Evolutionary conservation across 2,888 invertebrate species (phyloP).

Genomic region (Patella pellucida): DNA sequence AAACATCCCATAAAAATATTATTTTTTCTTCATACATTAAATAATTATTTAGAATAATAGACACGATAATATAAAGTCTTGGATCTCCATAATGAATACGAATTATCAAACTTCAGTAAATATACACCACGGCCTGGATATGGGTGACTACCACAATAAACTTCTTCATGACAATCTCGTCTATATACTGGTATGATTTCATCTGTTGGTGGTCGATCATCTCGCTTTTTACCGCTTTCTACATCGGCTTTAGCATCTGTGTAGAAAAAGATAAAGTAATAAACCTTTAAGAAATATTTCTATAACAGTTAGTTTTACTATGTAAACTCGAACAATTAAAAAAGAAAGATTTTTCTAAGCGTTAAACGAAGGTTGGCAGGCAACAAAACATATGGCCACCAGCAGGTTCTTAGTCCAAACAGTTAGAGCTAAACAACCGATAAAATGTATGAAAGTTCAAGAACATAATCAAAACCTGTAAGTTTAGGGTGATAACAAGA

Average conservation of each 20-base stretch:
- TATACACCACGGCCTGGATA: slow-evolving; percentile 99
- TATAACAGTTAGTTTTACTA: no score
- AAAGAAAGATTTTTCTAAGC: no score
- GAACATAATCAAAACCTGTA: no score
- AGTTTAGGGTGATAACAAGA: no score
- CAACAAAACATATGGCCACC: no score
- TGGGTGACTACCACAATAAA: slow-evolving; percentile 96
- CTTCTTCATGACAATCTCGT: slow-evolving; percentile 95
- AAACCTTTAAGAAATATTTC: background rate
- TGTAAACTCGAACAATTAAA: no score
- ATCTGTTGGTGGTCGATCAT: slow-evolving; percentile 78
- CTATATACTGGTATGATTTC: slow-evolving; percentile 95
- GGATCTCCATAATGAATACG: slow-evolving; percentile 98
- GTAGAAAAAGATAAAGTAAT: background rate
- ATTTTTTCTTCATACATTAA: no score
- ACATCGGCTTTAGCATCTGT: slow-evolving; percentile 74
- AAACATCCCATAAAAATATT: no score
- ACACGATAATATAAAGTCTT: slow-evolving; percentile 99
- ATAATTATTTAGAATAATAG: slow-evolving; percentile 81
- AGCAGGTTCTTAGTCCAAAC: no score
- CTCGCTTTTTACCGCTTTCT: slow-evolving; percentile 73
- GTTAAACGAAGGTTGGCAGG: no score
- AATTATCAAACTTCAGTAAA: slow-evolving; percentile 98
- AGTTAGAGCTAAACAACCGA: no score
- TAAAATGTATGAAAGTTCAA: no score